phyloP scores from a whole-genome alignment of 2,797 vertebrate species.

The Poecilia picta region DNA sequence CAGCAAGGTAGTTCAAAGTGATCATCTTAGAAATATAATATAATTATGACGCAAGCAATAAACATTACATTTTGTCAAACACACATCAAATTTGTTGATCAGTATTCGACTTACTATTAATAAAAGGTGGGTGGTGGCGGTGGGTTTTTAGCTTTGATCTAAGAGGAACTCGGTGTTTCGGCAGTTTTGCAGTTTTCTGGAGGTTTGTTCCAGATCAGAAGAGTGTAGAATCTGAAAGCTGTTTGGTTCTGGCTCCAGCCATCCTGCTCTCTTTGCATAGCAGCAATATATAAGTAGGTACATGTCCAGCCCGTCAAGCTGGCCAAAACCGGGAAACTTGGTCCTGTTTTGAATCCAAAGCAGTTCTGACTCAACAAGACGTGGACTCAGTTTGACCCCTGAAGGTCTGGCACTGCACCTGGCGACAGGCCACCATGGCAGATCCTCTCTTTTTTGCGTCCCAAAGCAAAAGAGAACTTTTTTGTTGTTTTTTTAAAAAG shows the following conservation, averaged over 20 bases:
- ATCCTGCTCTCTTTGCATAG: neutral
- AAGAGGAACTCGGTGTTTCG: too few relatives aligned
- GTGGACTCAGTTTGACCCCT: neutral
- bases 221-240: too few relatives aligned
- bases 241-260: neutral
- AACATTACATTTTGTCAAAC: too few relatives aligned
- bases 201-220: too few relatives aligned
- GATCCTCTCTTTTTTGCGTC: neutral
- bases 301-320: neutral
- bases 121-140: too few relatives aligned
- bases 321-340: neutral
- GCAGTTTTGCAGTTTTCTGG: too few relatives aligned
- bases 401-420: neutral
- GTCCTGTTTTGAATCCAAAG: neutral
- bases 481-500: neutral
- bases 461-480: neutral
- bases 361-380: neutral
- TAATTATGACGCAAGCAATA: too few relatives aligned
- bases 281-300: neutral
- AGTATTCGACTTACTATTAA: too few relatives aligned
- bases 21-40: too few relatives aligned
- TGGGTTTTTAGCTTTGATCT: too few relatives aligned
- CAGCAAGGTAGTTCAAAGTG: too few relatives aligned
- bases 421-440: neutral
- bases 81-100: too few relatives aligned